Base-by-base conservation (phyloP, 1,140 invertebrate genomes). In the Piezodorus guildinii region DNA sequence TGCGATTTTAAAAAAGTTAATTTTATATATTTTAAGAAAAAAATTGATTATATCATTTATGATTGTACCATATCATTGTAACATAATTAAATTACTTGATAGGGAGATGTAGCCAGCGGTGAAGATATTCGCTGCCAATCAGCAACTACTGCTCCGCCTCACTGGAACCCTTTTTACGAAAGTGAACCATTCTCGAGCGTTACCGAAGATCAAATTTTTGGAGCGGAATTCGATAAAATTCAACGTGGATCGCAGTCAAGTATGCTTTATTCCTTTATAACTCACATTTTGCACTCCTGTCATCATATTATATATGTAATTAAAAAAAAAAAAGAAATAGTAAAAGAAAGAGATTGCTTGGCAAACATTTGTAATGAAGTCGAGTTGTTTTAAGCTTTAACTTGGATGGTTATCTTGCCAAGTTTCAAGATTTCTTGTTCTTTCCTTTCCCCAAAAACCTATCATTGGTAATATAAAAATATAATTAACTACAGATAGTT, bases 171-270 rank as follows among this genome's bases (percentile, higher is more conserved):
- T n/a, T 68, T 71, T 51, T 66, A 69, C 25, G 68, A 70, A 15
- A 43, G 66, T 17, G 62, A 64, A 15, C 51, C 64, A 8, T 64
- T 90, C 72, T 83, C 79, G 72, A 81, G 84, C 70, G 80, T 88
- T 73, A 86, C 84, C 2, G 90, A 91, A 70, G 89, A 91, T 78
- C 83, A 88, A 69, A 84, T 90, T 69, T 91, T 91, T 75, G 89
- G 89, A 62, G 86, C 86, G 25, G 89, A 91, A 75, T 91, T 91
- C 74, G 88, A 91, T 71, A 88, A 87, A 75, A 87, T 91, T 70
- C 77, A 88, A 70, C 79, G 85, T 70, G 84, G 85, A 62, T 90
- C 87, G 65, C 87, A 88, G 74, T 88, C 85, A 70, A 90, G 88
- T 85, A 76, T 82, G 83, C 78, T 62, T 43, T 39, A 59, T 14